Evolutionary conservation across 2,113 vertebrate genomes (phyloP), one percentile per base, ranked within the genome.

Genomic region (Lampris incognitus): DNA sequence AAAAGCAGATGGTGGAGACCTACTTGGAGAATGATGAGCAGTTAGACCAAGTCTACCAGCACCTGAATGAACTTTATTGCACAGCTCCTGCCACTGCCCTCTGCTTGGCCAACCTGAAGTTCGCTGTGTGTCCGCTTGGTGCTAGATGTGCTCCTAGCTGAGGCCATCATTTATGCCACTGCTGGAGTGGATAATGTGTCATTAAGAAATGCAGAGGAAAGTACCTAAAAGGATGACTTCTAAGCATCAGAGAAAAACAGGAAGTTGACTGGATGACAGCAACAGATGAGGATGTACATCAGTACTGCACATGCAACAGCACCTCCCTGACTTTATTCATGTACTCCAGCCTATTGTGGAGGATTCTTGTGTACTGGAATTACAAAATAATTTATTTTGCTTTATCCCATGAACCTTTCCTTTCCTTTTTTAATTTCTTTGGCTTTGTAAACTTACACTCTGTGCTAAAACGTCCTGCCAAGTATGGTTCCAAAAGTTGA

Each of bases 11-110:
- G 8, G 95, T 96, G 42, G 95, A 96, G 70, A 92, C 94, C 0
- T 99, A 99, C 44, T 66, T 99, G 81, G 97, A 99, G 76, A 97
- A 99, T 11, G 96, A 98, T 6, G 76, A 92, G 5, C 98, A 99
- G 72, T 46, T 97, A 46, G 95, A 98, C 72, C 84, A 92, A 1
- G 95, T 99, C 5, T 95, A 96, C 40, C 82, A 79, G 5, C 97
- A 99, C 87, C 90, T 99, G 71, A 90, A 92, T 49, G 88, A 93
- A 7, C 78, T 98, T 0, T 96, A 91, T 10, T 13, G 72, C 1
- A 87, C 75, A 0, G 92, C 91, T 40, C 85, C 89, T 1, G 54
- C 80, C 3, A 82, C 62, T 13, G 77, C 85, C 6, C 78, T 89
- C 2, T 86, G 62, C 0, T 72, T 84, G 4, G 78, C 90, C 6